Evolutionary conservation across 2,888 invertebrate species (phyloP).

Genomic region (Melanargia galathea): DNA sequence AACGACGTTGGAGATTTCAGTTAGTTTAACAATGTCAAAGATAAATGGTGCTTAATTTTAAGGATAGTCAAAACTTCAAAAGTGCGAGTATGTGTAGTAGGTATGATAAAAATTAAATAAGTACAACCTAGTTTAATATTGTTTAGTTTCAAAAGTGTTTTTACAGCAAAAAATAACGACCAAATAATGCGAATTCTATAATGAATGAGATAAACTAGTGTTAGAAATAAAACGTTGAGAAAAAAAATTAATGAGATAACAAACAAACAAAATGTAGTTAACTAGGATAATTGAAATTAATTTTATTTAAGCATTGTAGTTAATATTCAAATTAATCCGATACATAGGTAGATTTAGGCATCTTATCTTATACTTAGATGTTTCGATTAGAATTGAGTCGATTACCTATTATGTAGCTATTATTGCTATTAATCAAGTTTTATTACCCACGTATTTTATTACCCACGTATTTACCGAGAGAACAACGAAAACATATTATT

Average conservation of each 20-base stretch:
- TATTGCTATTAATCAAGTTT: constrained; percentile 8
- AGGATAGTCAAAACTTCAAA: not conserved
- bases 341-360: not conserved
- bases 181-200: not conserved
- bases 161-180: not conserved
- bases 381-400: not conserved
- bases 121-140: not conserved
- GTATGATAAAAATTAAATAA: not conserved
- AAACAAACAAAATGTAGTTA: too few species aligned
- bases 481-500: not conserved
- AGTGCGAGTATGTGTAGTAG: not conserved
- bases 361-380: not conserved
- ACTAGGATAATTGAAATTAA: too few species aligned
- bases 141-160: not conserved
- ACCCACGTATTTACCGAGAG: not conserved
- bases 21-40: constrained; percentile 6
- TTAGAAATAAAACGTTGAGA: too few species aligned
- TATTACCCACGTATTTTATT: constrained; percentile 4
- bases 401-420: not conserved
- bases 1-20: not conserved
- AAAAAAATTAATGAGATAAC: too few species aligned
- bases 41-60: constrained; percentile 18
- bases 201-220: too few species aligned
- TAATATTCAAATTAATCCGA: too few species aligned
- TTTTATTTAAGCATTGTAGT: too few species aligned